Percentiles rank a stretch among this genome's conserved stretches.
phyloP scores from a whole-genome alignment of 1,140 invertebrate genomes.

The Drosophila chauvacae region DNA sequence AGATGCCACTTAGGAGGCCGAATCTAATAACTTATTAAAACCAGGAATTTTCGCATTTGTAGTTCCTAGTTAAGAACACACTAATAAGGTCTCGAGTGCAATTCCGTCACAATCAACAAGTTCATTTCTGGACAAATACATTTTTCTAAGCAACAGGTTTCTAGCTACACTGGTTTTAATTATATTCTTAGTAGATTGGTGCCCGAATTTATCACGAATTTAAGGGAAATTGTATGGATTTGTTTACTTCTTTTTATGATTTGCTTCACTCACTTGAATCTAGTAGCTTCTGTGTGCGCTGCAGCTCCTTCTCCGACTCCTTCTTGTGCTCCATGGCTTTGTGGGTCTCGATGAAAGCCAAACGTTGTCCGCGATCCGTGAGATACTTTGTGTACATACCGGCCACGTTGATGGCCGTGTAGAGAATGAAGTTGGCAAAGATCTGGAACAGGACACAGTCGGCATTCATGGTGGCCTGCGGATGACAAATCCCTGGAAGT shows the following conservation, averaged over 20 bases:
- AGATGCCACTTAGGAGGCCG: slow-evolving; percentile 15
- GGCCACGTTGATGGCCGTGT: slow-evolving; percentile 95
- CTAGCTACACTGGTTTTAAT: background rate
- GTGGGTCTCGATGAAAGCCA: slow-evolving; percentile 98
- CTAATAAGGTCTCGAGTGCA: slow-evolving; percentile 7
- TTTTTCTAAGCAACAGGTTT: background rate
- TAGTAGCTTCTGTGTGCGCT: slow-evolving; percentile 96
- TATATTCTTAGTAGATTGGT: background rate
- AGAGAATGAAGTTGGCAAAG: slow-evolving; percentile 92
- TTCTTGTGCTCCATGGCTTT: slow-evolving; percentile 97
- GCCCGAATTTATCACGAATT: background rate
- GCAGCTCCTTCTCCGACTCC: slow-evolving; percentile 96
- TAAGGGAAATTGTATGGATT: background rate
- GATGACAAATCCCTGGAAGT: slow-evolving; percentile 6
- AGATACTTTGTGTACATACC: slow-evolving; percentile 99
- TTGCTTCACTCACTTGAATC: slow-evolving; percentile 89
- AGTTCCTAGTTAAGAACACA: slow-evolving; percentile 12
- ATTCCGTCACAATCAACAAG: background rate
- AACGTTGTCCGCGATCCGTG: slow-evolving; percentile 96
- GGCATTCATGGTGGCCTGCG: slow-evolving; percentile 50
- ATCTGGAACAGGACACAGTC: slow-evolving; percentile 89
- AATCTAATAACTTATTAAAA: slow-evolving; percentile 20
- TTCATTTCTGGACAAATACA: background rate
- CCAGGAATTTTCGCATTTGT: slow-evolving; percentile 13
- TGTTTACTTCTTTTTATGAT: background rate